phyloP scores from a whole-genome alignment of 1,140 invertebrate genomes.

The Drosophila punjabiensis region DNA sequence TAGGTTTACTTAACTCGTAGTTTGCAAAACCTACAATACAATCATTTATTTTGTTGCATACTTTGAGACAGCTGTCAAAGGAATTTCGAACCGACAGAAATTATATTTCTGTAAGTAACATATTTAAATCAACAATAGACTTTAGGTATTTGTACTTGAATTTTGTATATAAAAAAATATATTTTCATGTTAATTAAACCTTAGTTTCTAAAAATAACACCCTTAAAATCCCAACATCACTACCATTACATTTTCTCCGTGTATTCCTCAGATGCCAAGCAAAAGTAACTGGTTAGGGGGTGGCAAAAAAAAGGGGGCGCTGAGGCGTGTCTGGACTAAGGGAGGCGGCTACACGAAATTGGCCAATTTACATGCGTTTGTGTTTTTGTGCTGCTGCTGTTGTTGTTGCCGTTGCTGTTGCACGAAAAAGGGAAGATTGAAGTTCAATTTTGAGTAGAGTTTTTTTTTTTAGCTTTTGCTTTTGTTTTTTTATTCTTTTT shows the following conservation, averaged over 20 bases:
- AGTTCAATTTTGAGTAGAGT: slow-evolving; percentile 63
- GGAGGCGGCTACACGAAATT: slow-evolving; percentile 63
- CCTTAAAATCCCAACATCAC: not conserved
- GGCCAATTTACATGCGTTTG: slow-evolving; percentile 80
- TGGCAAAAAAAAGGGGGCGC: not conserved
- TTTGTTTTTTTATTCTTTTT: slow-evolving; percentile 5
- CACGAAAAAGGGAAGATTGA: slow-evolving; percentile 57
- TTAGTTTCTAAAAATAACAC: not conserved
- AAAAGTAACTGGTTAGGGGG: slow-evolving; percentile 13
- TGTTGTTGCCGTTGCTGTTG: slow-evolving; percentile 33
- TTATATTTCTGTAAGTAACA: not conserved
- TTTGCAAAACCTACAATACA: no score
- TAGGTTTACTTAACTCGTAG: no score
- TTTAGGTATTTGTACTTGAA: not conserved
- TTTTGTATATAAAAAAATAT: not conserved
- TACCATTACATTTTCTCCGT: not conserved
- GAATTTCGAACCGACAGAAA: not conserved
- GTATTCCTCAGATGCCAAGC: slow-evolving; percentile 8
- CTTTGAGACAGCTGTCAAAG: not conserved
- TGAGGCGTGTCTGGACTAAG: slow-evolving; percentile 32
- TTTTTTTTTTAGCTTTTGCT: not conserved
- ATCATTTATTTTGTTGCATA: no score
- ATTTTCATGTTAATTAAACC: no score
- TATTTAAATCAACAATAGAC: no score
- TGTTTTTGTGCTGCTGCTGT: slow-evolving; percentile 48